These are phyloP conservation scores for Tethea ocularis DNA, from an alignment of 2,888 invertebrate species.

Conservation along the genomic window DNA sequence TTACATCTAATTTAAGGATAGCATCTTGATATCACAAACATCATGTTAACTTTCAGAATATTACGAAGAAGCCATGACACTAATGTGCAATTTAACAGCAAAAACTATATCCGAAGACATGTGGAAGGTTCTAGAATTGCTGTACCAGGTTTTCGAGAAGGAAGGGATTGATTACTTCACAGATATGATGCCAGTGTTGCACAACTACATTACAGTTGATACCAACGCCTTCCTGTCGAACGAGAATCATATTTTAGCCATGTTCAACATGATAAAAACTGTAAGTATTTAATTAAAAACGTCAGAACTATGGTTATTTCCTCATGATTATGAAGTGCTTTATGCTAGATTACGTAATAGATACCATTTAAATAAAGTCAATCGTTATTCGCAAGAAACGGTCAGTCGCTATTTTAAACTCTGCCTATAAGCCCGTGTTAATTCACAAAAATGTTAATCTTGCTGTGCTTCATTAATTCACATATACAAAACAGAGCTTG, in stretches of 20 bases:
- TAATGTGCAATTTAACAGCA: conserved; percentile 95
- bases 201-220: conserved; percentile 98
- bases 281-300: conserved; percentile 84
- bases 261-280: conserved; percentile 97
- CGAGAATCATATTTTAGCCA: conserved; percentile 93
- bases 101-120: conserved; percentile 95
- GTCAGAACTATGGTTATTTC: too few species aligned
- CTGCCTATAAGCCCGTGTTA: too few species aligned
- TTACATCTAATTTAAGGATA: too few species aligned
- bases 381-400: too few species aligned
- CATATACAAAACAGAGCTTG: too few species aligned
- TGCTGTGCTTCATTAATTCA: too few species aligned
- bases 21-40: neutral
- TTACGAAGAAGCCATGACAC: conserved; percentile 97
- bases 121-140: conserved; percentile 97
- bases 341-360: too few species aligned
- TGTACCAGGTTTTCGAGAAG: conserved; percentile 96
- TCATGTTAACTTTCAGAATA: conserved; percentile 86
- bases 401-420: too few species aligned
- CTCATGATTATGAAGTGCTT: too few species aligned
- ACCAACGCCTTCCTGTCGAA: conserved; percentile 96
- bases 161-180: conserved; percentile 98
- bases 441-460: too few species aligned
- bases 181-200: conserved; percentile 99
- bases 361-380: too few species aligned